Base-by-base conservation (phyloP, 2,797 vertebrate genomes). In the Huso huso region DNA sequence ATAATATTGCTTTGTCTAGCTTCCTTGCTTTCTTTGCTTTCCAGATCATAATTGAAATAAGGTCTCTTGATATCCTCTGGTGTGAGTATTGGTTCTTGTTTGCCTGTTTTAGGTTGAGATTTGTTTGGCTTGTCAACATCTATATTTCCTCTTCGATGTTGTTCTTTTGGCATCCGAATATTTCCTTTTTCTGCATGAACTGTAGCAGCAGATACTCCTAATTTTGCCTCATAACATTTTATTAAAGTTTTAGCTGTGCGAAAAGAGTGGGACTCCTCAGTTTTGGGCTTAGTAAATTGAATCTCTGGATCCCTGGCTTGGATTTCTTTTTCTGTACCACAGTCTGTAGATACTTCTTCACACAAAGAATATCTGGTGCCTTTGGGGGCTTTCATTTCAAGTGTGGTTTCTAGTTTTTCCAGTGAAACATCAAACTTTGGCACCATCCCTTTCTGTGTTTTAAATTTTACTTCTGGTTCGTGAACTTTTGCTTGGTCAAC, bases 21-120 rank as follows among this genome's bases (percentile, higher is more conserved):
- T 74, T 73, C 4, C 73, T 55, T 74, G 78, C 74, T 79, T 87
- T 73, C 74, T 75, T 15, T 70, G 68, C 76, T 80, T 88, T 68
- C 80, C 83, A 64, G 77, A 73, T 3, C 63, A 68, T 74, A 69
- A 77, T 61, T 64, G 71, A 65, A 74, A 80, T 52, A 83, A 82
- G 79, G 76, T 82, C 7, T 70, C 50, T 64, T 71, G n/a, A 53
- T 62, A 69, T 59, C 77, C 67, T 37, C 5, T 37, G 37, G 37
- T 4, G 3, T 37, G 37, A 4, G 37, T 37, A 37, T 37, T 37
- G 37, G 37, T 37, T 37, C 37, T 37, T 37, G 72, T 82, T 78
- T 49, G 79, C 68, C 65, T 77, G 69, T 51, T 80, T 73, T 65
- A 83, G 58, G 48, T 70, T 69, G 64, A 72, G 66, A 72, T 88